Conservation (phyloP, 2,888 invertebrate species). For the Elmis aenea region DNA sequence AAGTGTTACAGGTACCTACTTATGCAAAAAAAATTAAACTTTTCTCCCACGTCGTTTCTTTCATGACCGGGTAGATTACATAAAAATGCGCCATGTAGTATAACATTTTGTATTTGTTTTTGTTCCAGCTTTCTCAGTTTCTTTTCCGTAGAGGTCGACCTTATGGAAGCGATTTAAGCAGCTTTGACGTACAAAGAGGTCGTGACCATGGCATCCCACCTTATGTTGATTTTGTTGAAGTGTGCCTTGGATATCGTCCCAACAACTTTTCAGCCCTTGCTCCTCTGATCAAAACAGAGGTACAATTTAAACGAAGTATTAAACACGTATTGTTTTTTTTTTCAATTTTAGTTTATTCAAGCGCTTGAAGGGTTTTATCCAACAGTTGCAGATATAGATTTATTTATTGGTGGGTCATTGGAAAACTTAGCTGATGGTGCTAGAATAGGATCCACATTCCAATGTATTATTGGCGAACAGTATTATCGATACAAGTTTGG, state of each 20-base stretch:
- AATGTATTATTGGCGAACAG: slow-evolving; percentile 69
- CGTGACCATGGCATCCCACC: slow-evolving; percentile 7
- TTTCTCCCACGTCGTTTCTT: no score
- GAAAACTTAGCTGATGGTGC: slow-evolving; percentile 60
- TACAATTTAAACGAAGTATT: background rate
- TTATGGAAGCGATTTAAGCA: background rate
- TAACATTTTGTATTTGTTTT: no score
- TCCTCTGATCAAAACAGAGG: background rate
- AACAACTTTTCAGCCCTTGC: background rate
- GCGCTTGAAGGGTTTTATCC: no score
- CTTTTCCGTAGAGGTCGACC: background rate
- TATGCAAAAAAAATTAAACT: no score
- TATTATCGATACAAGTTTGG: slow-evolving; percentile 60
- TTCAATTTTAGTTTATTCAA: background rate
- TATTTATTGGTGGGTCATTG: slow-evolving; percentile 67
- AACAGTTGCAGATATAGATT: slow-evolving; percentile 68
- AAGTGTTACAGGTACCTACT: no score
- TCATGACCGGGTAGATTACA: no score
- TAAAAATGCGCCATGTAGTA: no score
- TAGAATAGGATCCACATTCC: slow-evolving; percentile 65
- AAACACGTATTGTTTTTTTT: background rate
- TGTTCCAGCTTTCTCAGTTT: slow-evolving; percentile 1
- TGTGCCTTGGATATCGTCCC: background rate
- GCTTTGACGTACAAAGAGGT: slow-evolving; percentile 3
- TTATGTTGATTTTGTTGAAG: slow-evolving; percentile 16